Percentiles rank a stretch among this genome's conserved stretches.
phyloP scores from a whole-genome alignment of 2,113 vertebrate species.

The Mesoclemmys tuberculata region DNA sequence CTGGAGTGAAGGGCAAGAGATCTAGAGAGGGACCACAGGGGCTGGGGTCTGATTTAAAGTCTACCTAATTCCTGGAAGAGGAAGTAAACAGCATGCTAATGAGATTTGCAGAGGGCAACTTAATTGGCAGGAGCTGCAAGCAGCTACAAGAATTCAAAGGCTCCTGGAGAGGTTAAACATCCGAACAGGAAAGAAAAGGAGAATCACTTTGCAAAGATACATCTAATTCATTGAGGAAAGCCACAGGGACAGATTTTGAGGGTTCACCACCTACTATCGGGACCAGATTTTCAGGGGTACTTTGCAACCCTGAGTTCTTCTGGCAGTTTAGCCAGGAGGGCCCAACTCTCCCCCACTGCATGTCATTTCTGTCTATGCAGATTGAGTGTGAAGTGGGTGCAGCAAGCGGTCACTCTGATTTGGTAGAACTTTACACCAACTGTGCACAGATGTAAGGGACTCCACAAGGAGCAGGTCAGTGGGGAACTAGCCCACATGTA shows the following conservation, averaged over 20 bases:
- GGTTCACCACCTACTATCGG: neutral
- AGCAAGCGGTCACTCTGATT: neutral
- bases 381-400: neutral
- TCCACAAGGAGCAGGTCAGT: neutral
- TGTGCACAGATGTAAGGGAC: neutral
- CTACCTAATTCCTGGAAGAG: neutral
- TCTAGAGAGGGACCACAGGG: neutral
- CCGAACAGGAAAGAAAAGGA: neutral
- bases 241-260: neutral
- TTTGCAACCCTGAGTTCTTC: neutral
- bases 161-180: neutral
- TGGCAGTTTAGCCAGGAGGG: neutral
- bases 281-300: neutral
- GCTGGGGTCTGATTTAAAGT: neutral
- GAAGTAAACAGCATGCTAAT: neutral
- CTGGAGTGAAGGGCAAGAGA: neutral
- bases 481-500: neutral
- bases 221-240: neutral
- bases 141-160: neutral
- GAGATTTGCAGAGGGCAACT: neutral
- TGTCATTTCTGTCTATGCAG: neutral
- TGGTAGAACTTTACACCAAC: neutral
- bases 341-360: neutral
- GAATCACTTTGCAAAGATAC: neutral
- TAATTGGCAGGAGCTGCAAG: neutral